Base-by-base conservation (phyloP, 2,888 invertebrate genomes). In the Lamproptera curius region DNA sequence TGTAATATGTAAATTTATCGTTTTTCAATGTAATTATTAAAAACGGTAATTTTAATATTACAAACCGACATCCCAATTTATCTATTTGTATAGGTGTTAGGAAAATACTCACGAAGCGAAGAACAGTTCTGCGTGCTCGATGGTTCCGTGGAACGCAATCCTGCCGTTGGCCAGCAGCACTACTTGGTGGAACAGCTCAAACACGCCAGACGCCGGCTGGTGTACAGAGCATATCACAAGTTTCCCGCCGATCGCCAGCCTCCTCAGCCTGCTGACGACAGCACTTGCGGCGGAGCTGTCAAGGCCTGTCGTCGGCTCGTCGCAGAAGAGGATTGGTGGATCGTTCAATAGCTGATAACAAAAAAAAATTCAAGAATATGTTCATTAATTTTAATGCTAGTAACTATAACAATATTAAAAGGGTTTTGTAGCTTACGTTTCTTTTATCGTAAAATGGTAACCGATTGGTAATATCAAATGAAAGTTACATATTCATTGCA, bases 281-380 rank as follows among this genome's bases (percentile, higher is more conserved):
- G 92, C 91, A 54, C 92, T 92, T 0, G 98, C 97, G 68, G 93
- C 95, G 76, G 91, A 97, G 59, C 96, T 96, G 76, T 98, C 98
- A 43, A 98, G 77, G 0, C 97, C 97, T 0, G 96, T 96, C 0
- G 97, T 97, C 0, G 97, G 97, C 70, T 98, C 98, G 67, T 98
- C 97, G 72, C 97, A 97, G 80, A 97, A 97, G 42, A 98, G 78
- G 46, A 98, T 90, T 2, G 93, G 92, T 0, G 97, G 97, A 70
- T 97, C 95, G 43, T 94, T 96, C 44, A 97, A 85, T 8, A 97
- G 88, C 95, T 95, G 72, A 34, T 61, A 64, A 17, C 4, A 35
- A 26, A 31, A 8, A 17, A 31, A 38, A 11, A 2, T 39, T 17
- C 6, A n/a, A n/a, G 8, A 4, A 23, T 6, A 23, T 23, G 23